These are phyloP conservation scores for Megalonaias nervosa DNA, from an alignment of 1,140 invertebrate species.

Conservation along the genomic window DNA sequence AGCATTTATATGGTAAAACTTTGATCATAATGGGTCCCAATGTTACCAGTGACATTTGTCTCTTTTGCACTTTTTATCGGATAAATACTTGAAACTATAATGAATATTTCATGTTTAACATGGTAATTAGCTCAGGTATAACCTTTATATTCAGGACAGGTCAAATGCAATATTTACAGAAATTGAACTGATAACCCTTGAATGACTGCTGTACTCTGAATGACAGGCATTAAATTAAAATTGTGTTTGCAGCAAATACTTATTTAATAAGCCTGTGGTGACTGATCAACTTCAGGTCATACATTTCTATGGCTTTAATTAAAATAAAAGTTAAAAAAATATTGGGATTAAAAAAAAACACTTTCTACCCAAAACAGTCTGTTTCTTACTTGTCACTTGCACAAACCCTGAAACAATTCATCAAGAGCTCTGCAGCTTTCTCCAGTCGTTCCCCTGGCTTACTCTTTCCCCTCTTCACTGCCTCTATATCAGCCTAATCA, in stretches of 20 bases:
- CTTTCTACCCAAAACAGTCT: too few species aligned
- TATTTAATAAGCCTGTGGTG: neutral
- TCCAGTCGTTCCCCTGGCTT: constrained; percentile 85
- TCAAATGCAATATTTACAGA: too few species aligned
- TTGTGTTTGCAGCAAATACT: neutral
- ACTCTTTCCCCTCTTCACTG: constrained; percentile 66
- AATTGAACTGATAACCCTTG: too few species aligned
- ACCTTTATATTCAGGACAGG: too few species aligned
- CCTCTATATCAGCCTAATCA: constrained; percentile 78
- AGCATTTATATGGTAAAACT: too few species aligned
- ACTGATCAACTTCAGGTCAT: neutral
- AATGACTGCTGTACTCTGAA: neutral
- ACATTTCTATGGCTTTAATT: too few species aligned
- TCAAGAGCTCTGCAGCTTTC: constrained; percentile 94
- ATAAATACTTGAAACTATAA: too few species aligned
- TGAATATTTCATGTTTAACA: too few species aligned
- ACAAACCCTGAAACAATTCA: constrained; percentile 96
- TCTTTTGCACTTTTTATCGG: too few species aligned
- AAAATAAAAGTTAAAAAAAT: neutral
- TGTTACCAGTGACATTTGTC: too few species aligned
- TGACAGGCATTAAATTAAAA: neutral
- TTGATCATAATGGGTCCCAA: too few species aligned
- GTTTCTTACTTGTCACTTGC: constrained; percentile 87
- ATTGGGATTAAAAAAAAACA: neutral
- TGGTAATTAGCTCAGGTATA: too few species aligned